phyloP scores from a whole-genome alignment of 1,140 invertebrate species.

The Thalassaphorura encarpata region DNA sequence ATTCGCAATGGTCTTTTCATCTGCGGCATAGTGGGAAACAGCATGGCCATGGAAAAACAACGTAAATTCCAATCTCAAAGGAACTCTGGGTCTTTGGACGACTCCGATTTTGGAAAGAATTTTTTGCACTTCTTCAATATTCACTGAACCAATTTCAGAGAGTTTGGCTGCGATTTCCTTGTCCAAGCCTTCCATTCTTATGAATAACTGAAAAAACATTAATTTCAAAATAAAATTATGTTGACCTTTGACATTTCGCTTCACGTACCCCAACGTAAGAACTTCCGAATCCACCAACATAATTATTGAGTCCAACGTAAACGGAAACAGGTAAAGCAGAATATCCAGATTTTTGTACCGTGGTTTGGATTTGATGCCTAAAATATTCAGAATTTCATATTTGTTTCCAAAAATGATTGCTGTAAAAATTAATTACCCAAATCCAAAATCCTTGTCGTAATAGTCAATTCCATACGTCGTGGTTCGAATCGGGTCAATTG shows the following conservation, averaged over 20 bases:
- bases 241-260: background rate
- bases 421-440: too few species aligned
- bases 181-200: slow-evolving; percentile 27
- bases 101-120: slow-evolving; percentile 19
- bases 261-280: slow-evolving; percentile 19
- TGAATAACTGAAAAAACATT: slow-evolving; percentile 16
- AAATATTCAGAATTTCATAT: too few species aligned
- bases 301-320: slow-evolving; percentile 17
- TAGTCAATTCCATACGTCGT: slow-evolving; percentile 22
- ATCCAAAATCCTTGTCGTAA: slow-evolving; percentile 13
- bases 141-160: background rate
- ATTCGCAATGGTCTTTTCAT: slow-evolving; percentile 16
- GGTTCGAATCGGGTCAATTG: slow-evolving; percentile 21
- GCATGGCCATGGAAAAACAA: slow-evolving; percentile 10
- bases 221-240: background rate
- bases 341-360: slow-evolving; percentile 20
- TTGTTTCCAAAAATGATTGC: too few species aligned
- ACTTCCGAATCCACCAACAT: slow-evolving; percentile 20
- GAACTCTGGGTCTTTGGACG: background rate
- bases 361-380: slow-evolving; percentile 2
- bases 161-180: slow-evolving; percentile 15
- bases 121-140: slow-evolving; percentile 19
- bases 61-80: slow-evolving; percentile 22
- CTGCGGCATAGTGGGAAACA: slow-evolving; percentile 16
- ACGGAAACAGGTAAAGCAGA: slow-evolving; percentile 20